Base-by-base conservation (phyloP, 1,140 invertebrate species). In the Pseudoatta argentina region DNA sequence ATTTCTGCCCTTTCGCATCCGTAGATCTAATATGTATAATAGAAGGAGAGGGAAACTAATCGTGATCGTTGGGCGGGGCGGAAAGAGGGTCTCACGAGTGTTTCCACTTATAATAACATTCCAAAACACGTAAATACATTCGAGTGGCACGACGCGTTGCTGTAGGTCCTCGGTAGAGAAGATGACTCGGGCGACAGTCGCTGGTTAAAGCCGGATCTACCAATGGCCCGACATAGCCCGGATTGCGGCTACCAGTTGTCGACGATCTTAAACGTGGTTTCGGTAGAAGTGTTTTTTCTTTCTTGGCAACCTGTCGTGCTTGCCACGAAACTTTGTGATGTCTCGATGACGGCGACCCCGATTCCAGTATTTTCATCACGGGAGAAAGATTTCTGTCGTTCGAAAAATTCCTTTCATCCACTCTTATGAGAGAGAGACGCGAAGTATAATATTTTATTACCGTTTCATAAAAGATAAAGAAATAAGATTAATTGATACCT, bases 101-200 rank as follows among this genome's bases (percentile, higher is more conserved):
- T 94, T 93, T 93, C 91, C 92, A 93, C 92, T 93, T 93, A 91
- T 93, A 94, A 94, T 92, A 94, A 94, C 93, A 91, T 93, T 93
- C 91, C 90, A 88, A 88, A 93, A 93, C 91, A 94, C 92, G 92
- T 94, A 94, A 94, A 94, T 94, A 94, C 91, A 73, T 91, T 92
- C 86, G 92, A 94, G 90, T 91, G 88, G 89, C 86, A 87, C 67
- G 88, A n/a, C 30, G 27, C 93, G 89, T 69, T 81, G 93, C 92
- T 94, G 93, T 94, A 94, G 93, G 94, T 94, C 93, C 83, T 85
- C 71, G 39, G 67, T 67, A 66, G 67, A 76, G 85, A 89, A 76
- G 92, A 90, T 63, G 89, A 85, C 88, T 86, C 85, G 81, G 86
- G 71, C 76, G 90, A 59, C 72, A 67, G 73, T 89, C 82, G 87